These are phyloP conservation scores for Clarias laeviceps DNA, from an alignment of 2,797 vertebrate species.

Conservation along the genomic window DNA sequence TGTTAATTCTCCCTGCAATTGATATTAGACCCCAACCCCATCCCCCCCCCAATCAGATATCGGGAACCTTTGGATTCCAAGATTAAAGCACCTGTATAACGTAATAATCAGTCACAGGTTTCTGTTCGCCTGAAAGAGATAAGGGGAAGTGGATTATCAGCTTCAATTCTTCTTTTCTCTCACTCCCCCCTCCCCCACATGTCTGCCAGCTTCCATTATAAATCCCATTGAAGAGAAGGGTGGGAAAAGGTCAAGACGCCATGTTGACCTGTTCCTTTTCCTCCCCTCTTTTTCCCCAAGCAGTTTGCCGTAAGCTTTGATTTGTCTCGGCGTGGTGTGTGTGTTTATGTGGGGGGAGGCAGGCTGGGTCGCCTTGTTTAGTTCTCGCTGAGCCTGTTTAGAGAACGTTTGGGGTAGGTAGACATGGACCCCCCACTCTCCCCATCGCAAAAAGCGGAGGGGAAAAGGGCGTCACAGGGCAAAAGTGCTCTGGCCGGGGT, in stretches of 20 bases:
- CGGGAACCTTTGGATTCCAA: constrained; percentile 10
- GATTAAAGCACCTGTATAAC: constrained; percentile 33
- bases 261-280: constrained; percentile 74
- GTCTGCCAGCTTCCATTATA: constrained; percentile 60
- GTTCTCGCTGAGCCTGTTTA: constrained; percentile 70
- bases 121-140: constrained; percentile 37
- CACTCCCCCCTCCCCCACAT: not conserved
- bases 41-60: constrained; percentile 4
- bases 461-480: constrained; percentile 52
- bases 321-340: constrained; percentile 63
- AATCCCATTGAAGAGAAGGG: constrained; percentile 62
- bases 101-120: constrained; percentile 12
- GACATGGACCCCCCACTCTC: not conserved
- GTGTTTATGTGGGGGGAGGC: constrained; percentile 50
- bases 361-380: constrained; percentile 53
- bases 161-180: constrained; percentile 29
- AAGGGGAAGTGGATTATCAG: constrained; percentile 42
- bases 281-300: constrained; percentile 68
- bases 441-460: constrained; percentile 19
- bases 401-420: constrained; percentile 50
- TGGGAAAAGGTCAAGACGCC: constrained; percentile 73
- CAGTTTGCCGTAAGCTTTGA: constrained; percentile 68
- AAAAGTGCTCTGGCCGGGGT: constrained; percentile 67
- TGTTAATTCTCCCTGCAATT: constrained; percentile 20
- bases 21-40: not conserved